Evolutionary conservation across 2,888 invertebrate genomes (phyloP).

Genomic region (Agriopis leucophaearia): DNA sequence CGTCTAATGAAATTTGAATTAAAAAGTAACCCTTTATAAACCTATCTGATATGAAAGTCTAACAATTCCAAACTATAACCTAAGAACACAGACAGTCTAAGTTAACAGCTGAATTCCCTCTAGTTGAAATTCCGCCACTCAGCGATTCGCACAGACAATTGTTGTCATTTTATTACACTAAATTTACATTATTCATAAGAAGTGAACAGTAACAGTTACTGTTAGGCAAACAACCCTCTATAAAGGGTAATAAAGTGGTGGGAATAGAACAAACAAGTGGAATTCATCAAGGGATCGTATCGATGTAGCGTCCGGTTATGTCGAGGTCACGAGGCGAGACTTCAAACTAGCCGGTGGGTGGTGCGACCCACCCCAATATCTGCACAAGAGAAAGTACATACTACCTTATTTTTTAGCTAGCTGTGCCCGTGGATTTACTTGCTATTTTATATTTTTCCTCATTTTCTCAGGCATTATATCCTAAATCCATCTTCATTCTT

Average conservation of each 20-base stretch:
- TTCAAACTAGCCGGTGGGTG: slow-evolving; percentile 58
- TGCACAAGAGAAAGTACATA: slow-evolving; percentile 30
- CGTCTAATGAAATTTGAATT: no score
- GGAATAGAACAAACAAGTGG: slow-evolving; percentile 38
- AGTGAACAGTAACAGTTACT: slow-evolving; percentile 23
- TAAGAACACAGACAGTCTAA: not conserved
- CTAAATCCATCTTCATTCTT: no score
- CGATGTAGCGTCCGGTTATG: slow-evolving; percentile 48
- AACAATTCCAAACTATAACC: not conserved
- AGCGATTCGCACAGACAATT: slow-evolving; percentile 14
- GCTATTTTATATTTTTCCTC: no score
- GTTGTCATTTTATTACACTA: slow-evolving; percentile 25
- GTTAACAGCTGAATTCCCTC: not conserved
- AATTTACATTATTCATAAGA: slow-evolving; percentile 31
- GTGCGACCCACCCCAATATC: slow-evolving; percentile 57
- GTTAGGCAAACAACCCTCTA: slow-evolving; percentile 17
- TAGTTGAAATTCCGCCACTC: slow-evolving; percentile 17
- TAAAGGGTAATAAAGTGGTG: slow-evolving; percentile 42
- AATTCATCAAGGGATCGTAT: slow-evolving; percentile 66
- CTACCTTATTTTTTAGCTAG: not conserved
- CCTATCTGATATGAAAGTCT: not conserved
- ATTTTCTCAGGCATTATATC: no score
- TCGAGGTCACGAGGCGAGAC: slow-evolving; percentile 61
- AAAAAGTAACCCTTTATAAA: no score
- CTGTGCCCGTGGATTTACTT: no score